phyloP scores from a whole-genome alignment of 1,140 invertebrate genomes.

The Aradophagus sp. region DNA sequence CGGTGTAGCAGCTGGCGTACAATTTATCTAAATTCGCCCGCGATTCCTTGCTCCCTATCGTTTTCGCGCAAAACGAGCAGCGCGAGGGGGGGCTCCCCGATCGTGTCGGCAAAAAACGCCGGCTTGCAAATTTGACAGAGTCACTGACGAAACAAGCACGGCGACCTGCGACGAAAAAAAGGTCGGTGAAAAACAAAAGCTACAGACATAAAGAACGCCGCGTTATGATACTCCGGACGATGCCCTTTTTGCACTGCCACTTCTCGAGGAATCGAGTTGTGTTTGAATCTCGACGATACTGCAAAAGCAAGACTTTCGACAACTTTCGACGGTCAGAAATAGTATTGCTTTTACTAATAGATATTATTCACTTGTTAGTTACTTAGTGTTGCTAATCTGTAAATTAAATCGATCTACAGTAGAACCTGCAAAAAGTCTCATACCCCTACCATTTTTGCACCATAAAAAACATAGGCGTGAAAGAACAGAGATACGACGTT shows the following conservation, averaged over 20 bases:
- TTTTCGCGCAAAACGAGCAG: conserved; percentile 45
- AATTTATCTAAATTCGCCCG: conserved; percentile 61
- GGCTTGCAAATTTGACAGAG: conserved; percentile 54
- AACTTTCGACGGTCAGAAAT: conserved; percentile 1
- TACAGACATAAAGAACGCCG: conserved; percentile 24
- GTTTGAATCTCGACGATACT: too few species aligned
- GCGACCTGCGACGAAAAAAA: conserved; percentile 2
- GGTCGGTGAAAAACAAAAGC: too few species aligned
- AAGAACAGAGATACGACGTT: too few species aligned
- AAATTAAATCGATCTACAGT: too few species aligned
- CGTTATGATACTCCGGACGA: conserved; percentile 41
- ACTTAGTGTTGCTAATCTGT: too few species aligned
- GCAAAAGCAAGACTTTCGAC: too few species aligned
- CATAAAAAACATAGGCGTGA: too few species aligned
- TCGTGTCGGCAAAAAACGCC: conserved; percentile 46
- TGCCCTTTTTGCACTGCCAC: conserved; percentile 18
- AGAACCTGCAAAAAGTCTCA: too few species aligned
- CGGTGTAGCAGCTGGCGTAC: conserved; percentile 42
- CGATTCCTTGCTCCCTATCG: conserved; percentile 49
- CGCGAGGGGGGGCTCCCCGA: conserved; percentile 17
- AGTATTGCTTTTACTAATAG: too few species aligned
- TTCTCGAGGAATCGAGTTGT: conserved; percentile 16
- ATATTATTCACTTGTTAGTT: too few species aligned
- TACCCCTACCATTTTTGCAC: too few species aligned
- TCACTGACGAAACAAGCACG: conserved; percentile 30